Percentiles rank a stretch among this genome's conserved stretches.
phyloP scores from a whole-genome alignment of 92 coral and sea anemone genomes.

The Paragorgia papillata region DNA sequence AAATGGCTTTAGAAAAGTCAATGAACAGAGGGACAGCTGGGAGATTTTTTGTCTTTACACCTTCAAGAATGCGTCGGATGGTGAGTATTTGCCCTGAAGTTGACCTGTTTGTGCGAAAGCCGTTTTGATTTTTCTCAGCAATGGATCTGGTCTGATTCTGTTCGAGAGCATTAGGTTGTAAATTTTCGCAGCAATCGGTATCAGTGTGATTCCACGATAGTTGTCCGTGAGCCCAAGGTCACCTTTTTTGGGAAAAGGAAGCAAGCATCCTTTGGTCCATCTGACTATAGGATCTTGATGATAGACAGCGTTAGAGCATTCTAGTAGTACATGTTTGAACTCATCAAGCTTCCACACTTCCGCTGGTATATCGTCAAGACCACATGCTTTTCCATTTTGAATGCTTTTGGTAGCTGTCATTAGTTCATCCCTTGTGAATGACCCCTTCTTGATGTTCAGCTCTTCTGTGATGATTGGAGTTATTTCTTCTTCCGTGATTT shows the following conservation, averaged over 20 bases:
- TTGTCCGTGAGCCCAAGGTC: conserved; percentile 37
- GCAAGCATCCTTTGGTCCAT: background rate
- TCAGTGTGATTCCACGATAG: conserved; percentile 53
- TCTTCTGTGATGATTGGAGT: conserved; percentile 34
- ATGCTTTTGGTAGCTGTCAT: conserved; percentile 15
- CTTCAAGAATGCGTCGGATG: background rate
- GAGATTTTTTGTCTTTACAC: conserved; percentile 1
- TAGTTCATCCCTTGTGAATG: conserved; percentile 12
- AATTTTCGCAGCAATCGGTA: conserved; percentile 51
- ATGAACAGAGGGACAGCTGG: background rate
- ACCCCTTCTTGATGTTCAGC: conserved; percentile 22
- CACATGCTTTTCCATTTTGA: conserved; percentile 11
- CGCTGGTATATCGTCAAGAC: conserved; percentile 52
- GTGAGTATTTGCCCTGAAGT: conserved; percentile 10
- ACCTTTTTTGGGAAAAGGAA: conserved; percentile 52
- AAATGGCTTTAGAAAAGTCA: conserved; percentile 34
- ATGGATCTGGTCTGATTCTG: conserved; percentile 11
- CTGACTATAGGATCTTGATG: background rate
- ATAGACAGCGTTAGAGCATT: conserved; percentile 41
- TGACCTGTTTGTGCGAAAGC: background rate
- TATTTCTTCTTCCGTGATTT: conserved; percentile 23
- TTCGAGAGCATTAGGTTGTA: conserved; percentile 55
- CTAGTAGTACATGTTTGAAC: conserved; percentile 50
- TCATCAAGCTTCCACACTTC: conserved; percentile 51
- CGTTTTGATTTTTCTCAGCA: conserved; percentile 18